A percentile compares a stretch with the other conserved stretches of the same genome.
These are phyloP conservation scores for Pontoporia blainvillei DNA, from an alignment of 2,113 vertebrate genomes.

Conservation along the genomic window DNA sequence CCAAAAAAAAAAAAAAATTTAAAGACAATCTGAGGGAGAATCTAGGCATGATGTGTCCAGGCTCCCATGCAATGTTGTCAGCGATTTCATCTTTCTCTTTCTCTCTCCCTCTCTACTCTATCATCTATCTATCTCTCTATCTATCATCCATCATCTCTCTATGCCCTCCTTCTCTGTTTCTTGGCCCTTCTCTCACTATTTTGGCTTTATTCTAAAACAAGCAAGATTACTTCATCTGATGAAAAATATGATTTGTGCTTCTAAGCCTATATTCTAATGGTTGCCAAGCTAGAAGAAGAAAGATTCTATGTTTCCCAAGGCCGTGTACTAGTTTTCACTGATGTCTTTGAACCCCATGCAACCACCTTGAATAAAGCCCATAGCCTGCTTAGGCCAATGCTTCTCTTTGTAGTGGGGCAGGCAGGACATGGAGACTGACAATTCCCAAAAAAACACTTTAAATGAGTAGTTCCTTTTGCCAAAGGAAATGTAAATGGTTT, in stretches of 20 bases:
- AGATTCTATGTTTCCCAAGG: background rate
- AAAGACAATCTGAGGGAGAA: background rate
- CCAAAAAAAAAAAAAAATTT: background rate
- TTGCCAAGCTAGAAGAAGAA: background rate
- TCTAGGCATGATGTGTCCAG: background rate
- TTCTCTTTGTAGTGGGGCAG: background rate
- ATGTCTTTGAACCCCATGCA: background rate
- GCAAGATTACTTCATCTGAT: background rate
- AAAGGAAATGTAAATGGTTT: background rate
- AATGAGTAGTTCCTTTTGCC: background rate
- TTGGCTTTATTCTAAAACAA: background rate
- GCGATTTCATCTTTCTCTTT: background rate
- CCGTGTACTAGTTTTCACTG: background rate
- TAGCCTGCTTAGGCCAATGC: background rate
- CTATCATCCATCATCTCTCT: background rate
- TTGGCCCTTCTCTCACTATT: background rate
- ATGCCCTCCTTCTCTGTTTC: background rate
- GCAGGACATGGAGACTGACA: background rate
- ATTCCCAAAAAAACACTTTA: background rate
- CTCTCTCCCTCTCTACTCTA: background rate
- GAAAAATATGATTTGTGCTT: background rate
- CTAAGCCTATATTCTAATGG: background rate
- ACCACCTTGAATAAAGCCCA: background rate
- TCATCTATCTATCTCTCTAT: background rate
- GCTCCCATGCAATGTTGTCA: background rate